Percentiles rank a stretch among this genome's conserved stretches.
These are phyloP conservation scores for Myiotriccus ornatus DNA, from an alignment of 2,797 vertebrate species.

Conservation along the genomic window DNA sequence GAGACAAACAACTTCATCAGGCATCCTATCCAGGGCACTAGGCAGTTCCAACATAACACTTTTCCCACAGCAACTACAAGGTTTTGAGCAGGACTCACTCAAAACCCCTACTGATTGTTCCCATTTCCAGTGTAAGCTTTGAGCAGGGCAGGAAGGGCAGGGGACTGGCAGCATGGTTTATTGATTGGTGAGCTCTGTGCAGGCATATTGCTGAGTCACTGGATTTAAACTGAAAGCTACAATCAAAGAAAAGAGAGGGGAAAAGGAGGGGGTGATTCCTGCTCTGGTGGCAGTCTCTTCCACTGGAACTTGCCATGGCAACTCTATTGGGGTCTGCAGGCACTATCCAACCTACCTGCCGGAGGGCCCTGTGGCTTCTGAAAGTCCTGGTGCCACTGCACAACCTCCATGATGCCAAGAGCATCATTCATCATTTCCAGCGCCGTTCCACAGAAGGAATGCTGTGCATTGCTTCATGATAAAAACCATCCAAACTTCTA, in stretches of 20 bases:
- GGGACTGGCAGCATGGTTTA: background rate
- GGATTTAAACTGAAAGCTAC: background rate
- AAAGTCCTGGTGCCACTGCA: background rate
- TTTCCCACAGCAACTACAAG: background rate
- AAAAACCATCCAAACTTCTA: background rate
- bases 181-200: background rate
- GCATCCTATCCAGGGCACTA: background rate
- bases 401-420: background rate
- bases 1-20: background rate
- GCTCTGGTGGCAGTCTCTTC: background rate
- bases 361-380: background rate
- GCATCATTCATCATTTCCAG: rapidly evolving
- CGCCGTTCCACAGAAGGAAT: background rate
- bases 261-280: background rate
- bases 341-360: background rate
- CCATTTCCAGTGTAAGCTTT: background rate
- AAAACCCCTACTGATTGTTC: background rate
- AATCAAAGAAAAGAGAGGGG: background rate
- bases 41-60: rapidly evolving
- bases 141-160: background rate
- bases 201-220: background rate
- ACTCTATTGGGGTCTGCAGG: background rate
- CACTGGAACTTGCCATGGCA: background rate
- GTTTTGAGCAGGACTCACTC: background rate
- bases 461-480: background rate